A percentile compares a stretch with the other conserved stretches of the same genome.
Evolutionary conservation across 2,113 vertebrate species (phyloP).

Genomic region (Misgurnus mizolepis): DNA sequence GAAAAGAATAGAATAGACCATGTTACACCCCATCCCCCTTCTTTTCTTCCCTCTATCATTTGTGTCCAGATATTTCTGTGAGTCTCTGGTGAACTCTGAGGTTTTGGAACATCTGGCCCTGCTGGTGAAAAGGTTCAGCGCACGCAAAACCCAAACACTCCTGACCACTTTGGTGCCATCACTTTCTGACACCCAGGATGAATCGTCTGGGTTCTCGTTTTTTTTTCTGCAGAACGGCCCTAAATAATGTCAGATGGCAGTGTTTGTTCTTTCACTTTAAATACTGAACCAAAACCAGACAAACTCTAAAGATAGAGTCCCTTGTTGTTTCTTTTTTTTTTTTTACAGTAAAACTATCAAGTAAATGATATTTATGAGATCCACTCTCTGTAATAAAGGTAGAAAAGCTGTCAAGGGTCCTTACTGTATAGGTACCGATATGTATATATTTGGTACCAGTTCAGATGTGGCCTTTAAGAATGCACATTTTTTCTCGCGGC

Average conservation of each 20-base stretch:
- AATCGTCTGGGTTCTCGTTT: neutral
- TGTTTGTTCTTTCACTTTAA: neutral
- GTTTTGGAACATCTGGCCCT: slow-evolving; percentile 76
- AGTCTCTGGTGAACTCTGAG: slow-evolving; percentile 50
- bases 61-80: slow-evolving; percentile 56
- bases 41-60: slow-evolving; percentile 60
- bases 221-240: neutral
- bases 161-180: neutral
- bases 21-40: slow-evolving; percentile 29
- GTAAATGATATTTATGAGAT: no score
- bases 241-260: neutral
- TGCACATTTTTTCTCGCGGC: no score
- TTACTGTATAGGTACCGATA: no score
- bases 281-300: no score
- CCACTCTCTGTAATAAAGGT: no score
- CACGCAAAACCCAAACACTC: neutral
- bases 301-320: neutral
- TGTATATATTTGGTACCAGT: no score
- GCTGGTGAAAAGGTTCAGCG: slow-evolving; percentile 72
- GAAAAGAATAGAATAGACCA: neutral
- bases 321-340: no score
- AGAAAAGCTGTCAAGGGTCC: no score
- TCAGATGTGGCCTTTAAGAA: no score
- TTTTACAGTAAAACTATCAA: no score
- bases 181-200: neutral